These are phyloP conservation scores for Drosophila buzzatii DNA, from an alignment of 2,888 invertebrate genomes.

Conservation along the genomic window DNA sequence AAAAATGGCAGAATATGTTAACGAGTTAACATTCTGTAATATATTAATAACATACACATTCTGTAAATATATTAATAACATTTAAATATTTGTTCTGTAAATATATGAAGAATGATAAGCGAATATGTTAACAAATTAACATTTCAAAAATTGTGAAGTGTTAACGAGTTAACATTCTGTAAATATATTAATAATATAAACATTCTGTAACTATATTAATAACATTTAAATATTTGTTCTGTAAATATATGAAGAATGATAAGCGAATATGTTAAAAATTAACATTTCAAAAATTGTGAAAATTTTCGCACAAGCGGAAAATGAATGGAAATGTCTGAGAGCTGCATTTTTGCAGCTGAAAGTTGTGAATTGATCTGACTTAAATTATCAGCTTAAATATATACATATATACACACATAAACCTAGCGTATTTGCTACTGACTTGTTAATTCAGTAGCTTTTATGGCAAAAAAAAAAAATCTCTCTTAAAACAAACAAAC, in stretches of 20 bases:
- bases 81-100: conserved; percentile 2
- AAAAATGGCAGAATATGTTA: too few relatives aligned
- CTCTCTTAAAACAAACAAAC: conserved; percentile 5
- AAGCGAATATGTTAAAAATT: not conserved
- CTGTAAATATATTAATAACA: conserved; percentile 3
- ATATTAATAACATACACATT: conserved; percentile 1
- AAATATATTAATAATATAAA: conserved; percentile 9
- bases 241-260: conserved; percentile 10
- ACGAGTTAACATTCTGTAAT: too few relatives aligned
- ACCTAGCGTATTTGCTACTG: not conserved
- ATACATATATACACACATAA: not conserved
- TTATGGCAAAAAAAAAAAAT: not conserved
- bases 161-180: not conserved
- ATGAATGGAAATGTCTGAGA: not conserved
- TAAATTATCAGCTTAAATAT: not conserved
- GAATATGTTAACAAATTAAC: not conserved
- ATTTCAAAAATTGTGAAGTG: too few relatives aligned
- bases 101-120: conserved; percentile 5
- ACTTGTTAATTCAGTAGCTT: not conserved
- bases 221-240: not conserved
- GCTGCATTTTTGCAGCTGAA: not conserved
- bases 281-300: not conserved
- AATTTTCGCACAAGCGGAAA: conserved; percentile 2
- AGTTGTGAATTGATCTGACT: not conserved
- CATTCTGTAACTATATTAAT: not conserved